These are phyloP conservation scores for Hirtodrosophila alboralis DNA, from an alignment of 2,888 invertebrate species.

Conservation along the genomic window DNA sequence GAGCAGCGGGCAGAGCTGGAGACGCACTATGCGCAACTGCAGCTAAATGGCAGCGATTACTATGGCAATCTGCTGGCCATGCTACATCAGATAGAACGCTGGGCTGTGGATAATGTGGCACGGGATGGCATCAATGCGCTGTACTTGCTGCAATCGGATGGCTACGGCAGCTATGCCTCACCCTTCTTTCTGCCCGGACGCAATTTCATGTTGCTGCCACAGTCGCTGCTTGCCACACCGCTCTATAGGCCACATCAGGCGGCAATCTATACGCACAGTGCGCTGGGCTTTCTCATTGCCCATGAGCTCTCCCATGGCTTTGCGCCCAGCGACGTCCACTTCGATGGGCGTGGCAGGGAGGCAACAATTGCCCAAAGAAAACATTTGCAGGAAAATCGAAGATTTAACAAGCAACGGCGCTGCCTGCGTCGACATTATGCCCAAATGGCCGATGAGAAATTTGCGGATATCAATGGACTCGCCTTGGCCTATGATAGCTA, in stretches of 20 bases:
- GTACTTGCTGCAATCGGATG: conserved; percentile 12
- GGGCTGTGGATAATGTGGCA: not conserved
- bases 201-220: conserved; percentile 46
- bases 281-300: conserved; percentile 52
- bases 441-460: conserved; percentile 40
- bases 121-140: conserved; percentile 1
- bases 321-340: conserved; percentile 12
- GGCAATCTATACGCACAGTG: conserved; percentile 29
- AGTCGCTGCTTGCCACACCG: conserved; percentile 38
- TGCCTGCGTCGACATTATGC: conserved; percentile 22
- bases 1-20: conserved; percentile 19
- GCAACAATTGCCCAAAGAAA: not conserved
- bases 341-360: conserved; percentile 23
- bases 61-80: conserved; percentile 41
- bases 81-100: conserved; percentile 10
- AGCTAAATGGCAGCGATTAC: conserved; percentile 43
- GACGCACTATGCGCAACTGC: conserved; percentile 27
- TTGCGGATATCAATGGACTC: conserved; percentile 50
- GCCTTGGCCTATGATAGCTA: conserved; percentile 41
- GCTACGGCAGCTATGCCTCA: conserved; percentile 57
- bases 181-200: conserved; percentile 39
- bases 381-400: not conserved
- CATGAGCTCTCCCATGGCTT: conserved; percentile 63
- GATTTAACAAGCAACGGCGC: conserved; percentile 9
- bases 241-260: conserved; percentile 35